Conservation (phyloP, 2,797 vertebrate species). For the Coranthus polyacanthus region DNA sequence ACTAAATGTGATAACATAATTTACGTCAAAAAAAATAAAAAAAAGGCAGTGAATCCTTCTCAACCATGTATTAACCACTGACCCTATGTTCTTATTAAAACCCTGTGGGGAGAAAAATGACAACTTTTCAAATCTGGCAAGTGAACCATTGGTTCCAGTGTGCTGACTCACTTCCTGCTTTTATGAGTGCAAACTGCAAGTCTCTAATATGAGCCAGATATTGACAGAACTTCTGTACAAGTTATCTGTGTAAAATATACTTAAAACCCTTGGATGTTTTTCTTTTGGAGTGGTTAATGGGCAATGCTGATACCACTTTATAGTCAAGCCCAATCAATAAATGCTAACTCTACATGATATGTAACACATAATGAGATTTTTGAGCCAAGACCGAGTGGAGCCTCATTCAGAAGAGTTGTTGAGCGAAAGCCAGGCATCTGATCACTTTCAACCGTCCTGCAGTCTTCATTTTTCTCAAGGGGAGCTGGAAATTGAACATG, state of each 20-base stretch:
- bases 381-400: constrained; percentile 41
- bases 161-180: constrained; percentile 38
- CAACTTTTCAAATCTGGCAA: constrained; percentile 2
- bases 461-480: constrained; percentile 36
- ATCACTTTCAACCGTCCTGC: constrained; percentile 28
- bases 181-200: constrained; percentile 26
- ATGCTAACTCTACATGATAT: constrained; percentile 47
- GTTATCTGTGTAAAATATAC: constrained; percentile 16
- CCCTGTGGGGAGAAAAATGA: background rate
- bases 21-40: constrained; percentile 19
- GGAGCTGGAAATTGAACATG: constrained; percentile 42
- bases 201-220: constrained; percentile 16
- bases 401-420: constrained; percentile 38
- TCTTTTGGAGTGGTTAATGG: constrained; percentile 38
- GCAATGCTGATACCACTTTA: constrained; percentile 38
- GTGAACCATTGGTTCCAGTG: background rate
- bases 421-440: constrained; percentile 8
- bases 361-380: constrained; percentile 47
- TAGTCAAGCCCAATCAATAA: constrained; percentile 50
- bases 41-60: constrained; percentile 10
- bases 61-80: constrained; percentile 15
- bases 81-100: constrained; percentile 30
- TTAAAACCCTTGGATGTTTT: constrained; percentile 23
- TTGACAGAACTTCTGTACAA: constrained; percentile 1
- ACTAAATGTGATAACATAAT: constrained; percentile 44